Evolutionary conservation across 2,888 invertebrate genomes (phyloP).

Genomic region (Apeira syringaria): DNA sequence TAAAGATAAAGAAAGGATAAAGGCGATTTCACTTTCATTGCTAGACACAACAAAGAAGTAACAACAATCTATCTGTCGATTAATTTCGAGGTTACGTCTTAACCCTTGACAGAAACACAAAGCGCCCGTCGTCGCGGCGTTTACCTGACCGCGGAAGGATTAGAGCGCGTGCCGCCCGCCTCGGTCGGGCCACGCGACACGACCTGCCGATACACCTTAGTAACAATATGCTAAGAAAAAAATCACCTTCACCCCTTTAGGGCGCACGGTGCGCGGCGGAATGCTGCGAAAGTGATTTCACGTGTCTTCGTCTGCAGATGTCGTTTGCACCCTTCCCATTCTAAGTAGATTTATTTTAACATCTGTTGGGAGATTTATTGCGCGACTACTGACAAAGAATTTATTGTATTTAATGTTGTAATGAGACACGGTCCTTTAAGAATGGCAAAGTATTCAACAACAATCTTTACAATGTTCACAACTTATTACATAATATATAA

Average conservation of each 20-base stretch:
- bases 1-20: too few relatives aligned
- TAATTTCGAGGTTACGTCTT: constrained; percentile 6
- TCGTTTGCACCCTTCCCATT: constrained; percentile 8
- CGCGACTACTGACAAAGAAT: constrained; percentile 2
- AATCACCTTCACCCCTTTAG: constrained; percentile 23
- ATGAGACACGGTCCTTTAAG: too few relatives aligned
- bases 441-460: too few relatives aligned
- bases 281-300: constrained; percentile 14
- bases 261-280: constrained; percentile 2
- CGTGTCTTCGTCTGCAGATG: constrained; percentile 7
- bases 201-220: constrained; percentile 10
- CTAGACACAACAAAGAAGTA: background rate
- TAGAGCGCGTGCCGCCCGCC: constrained; percentile 20
- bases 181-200: constrained; percentile 2
- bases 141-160: constrained; percentile 10
- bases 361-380: constrained; percentile 20
- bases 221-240: constrained; percentile 1
- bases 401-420: too few relatives aligned
- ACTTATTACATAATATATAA: too few relatives aligned
- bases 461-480: too few relatives aligned
- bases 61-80: constrained; percentile 1
- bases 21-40: constrained; percentile 17
- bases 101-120: constrained; percentile 3
- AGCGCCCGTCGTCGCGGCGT: constrained; percentile 2
- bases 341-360: constrained; percentile 13